Conservation (phyloP, 2,888 invertebrate species). For the Oscheius sp. region DNA sequence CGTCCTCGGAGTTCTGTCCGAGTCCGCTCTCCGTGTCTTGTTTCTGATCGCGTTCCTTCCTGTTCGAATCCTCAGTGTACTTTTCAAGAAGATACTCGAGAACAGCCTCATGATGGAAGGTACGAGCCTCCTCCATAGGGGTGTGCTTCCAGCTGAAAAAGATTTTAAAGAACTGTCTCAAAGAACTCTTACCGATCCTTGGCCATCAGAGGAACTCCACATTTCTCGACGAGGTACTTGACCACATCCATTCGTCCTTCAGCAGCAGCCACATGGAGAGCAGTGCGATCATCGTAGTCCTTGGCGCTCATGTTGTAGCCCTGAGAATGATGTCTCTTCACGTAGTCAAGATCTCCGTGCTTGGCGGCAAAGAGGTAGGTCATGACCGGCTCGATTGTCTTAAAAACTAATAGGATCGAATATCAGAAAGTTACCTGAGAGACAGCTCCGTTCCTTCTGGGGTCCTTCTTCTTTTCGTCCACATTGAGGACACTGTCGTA, state of each 20-base stretch:
- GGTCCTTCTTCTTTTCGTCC: conserved; percentile 88
- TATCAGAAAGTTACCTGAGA: conserved; percentile 70
- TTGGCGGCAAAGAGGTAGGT: conserved; percentile 92
- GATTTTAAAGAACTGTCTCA: background rate
- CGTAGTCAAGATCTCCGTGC: conserved; percentile 82
- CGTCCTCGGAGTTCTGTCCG: background rate
- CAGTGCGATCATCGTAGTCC: conserved; percentile 94
- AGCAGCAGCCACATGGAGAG: conserved; percentile 91
- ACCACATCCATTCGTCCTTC: conserved; percentile 82
- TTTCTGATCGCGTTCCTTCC: background rate
- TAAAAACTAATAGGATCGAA: background rate
- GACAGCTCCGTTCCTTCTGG: conserved; percentile 81
- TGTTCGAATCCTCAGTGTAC: conserved; percentile 13
- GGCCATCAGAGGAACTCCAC: conserved; percentile 41
- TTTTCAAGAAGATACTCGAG: conserved; percentile 31
- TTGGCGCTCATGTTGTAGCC: conserved; percentile 92
- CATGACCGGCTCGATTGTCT: conserved; percentile 80
- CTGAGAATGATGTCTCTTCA: conserved; percentile 75
- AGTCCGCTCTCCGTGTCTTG: background rate
- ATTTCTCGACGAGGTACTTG: conserved; percentile 55
- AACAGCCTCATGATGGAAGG: conserved; percentile 53
- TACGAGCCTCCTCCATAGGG: conserved; percentile 66
- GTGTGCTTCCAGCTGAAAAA: conserved; percentile 63
- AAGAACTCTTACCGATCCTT: conserved; percentile 26
- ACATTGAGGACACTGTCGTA: conserved; percentile 90